These are phyloP conservation scores for Rhyzopertha dominica DNA, from an alignment of 1,140 invertebrate genomes.

Conservation along the genomic window DNA sequence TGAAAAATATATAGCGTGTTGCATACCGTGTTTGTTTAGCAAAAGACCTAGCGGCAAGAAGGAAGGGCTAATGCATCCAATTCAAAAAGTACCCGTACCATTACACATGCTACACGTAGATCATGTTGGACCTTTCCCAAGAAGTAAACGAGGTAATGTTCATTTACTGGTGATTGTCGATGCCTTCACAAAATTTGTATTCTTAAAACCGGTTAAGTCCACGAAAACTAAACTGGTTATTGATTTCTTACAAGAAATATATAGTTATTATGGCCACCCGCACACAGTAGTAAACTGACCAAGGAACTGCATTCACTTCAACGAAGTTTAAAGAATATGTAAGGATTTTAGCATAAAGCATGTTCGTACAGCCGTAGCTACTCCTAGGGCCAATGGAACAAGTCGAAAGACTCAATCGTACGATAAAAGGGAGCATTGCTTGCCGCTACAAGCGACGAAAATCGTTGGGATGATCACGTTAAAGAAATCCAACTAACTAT, in stretches of 20 bases:
- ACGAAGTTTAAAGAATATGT: no score
- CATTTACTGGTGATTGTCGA: constrained; percentile 21
- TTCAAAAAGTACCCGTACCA: constrained; percentile 24
- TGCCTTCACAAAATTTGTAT: constrained; percentile 19
- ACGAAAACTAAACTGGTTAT: constrained; percentile 16
- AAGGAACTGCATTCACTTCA: no score
- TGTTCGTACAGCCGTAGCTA: no score
- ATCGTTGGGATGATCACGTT: no score
- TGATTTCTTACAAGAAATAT: constrained; percentile 17
- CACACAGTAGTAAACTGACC: no score
- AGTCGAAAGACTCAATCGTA: no score
- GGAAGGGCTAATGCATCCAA: constrained; percentile 33
- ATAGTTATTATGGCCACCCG: constrained; percentile 10
- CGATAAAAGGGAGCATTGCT: no score
- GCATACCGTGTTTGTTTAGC: constrained; percentile 21
- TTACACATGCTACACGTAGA: constrained; percentile 29
- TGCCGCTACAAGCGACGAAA: no score
- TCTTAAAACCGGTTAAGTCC: constrained; percentile 15
- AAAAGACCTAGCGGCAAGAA: constrained; percentile 25
- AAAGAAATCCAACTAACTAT: no score
- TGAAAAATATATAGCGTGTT: constrained; percentile 28
- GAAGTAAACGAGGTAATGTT: constrained; percentile 19
- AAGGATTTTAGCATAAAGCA: no score
- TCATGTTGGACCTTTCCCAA: constrained; percentile 32
- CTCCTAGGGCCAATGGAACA: no score